phyloP scores from a whole-genome alignment of 1,140 invertebrate genomes.

The Drosophila ohnishii region DNA sequence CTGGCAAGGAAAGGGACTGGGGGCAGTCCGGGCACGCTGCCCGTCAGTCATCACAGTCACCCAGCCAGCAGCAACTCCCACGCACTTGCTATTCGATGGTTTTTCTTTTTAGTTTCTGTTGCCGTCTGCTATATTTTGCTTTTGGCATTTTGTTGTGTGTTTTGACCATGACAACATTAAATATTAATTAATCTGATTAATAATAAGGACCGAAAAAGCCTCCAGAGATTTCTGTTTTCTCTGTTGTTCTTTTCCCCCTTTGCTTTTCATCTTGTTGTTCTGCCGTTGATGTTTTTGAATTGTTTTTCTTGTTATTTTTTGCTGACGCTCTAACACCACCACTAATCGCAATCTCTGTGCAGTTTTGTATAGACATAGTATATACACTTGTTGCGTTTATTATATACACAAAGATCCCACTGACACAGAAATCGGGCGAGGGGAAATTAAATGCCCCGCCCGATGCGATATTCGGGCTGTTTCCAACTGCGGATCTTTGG shows the following conservation, averaged over 20 bases:
- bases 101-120: conserved; percentile 57
- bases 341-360: conserved; percentile 56
- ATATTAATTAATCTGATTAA: conserved; percentile 78
- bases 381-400: conserved; percentile 43
- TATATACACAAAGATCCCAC: conserved; percentile 51
- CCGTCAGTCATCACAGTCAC: conserved; percentile 40
- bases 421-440: conserved; percentile 53
- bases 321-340: conserved; percentile 57
- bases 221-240: conserved; percentile 20
- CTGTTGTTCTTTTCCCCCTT: conserved; percentile 5
- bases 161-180: conserved; percentile 79
- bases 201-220: conserved; percentile 52
- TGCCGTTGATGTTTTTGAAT: conserved; percentile 35
- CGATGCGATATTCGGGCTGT: conserved; percentile 54
- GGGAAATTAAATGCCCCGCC: conserved; percentile 28
- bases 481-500: conserved; percentile 53
- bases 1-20: conserved; percentile 6
- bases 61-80: conserved; percentile 42
- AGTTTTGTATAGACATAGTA: conserved; percentile 18
- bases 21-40: conserved; percentile 26
- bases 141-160: conserved; percentile 53
- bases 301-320: conserved; percentile 32
- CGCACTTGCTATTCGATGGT: conserved; percentile 46
- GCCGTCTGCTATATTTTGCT: conserved; percentile 49
- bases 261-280: conserved; percentile 12